phyloP scores from a whole-genome alignment of 2,888 invertebrate genomes.

The Diloba caeruleocephala region DNA sequence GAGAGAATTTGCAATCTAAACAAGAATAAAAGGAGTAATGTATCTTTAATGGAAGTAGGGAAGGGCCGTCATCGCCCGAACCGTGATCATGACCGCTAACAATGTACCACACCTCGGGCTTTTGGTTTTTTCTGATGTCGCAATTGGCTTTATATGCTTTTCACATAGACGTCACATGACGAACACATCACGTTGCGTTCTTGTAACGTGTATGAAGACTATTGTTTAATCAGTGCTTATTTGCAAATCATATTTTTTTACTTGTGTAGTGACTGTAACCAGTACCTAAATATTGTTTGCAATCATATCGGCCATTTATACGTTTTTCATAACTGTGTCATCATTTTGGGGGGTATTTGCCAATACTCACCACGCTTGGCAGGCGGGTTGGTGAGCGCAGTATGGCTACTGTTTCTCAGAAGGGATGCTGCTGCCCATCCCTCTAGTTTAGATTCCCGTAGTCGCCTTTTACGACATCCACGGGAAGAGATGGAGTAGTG shows the following conservation, averaged over 20 bases:
- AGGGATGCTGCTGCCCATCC: too few relatives aligned
- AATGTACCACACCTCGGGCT: conserved; percentile 42
- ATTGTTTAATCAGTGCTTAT: conserved; percentile 8
- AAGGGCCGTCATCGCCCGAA: conserved; percentile 59
- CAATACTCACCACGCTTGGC: too few relatives aligned
- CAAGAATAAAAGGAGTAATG: conserved; percentile 83
- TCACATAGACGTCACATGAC: conserved; percentile 10
- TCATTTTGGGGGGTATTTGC: too few relatives aligned
- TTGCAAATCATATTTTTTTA: conserved; percentile 1
- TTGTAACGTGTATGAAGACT: conserved; percentile 1
- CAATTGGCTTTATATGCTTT: conserved; percentile 44
- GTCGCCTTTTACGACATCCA: too few relatives aligned
- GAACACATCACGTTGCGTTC: conserved; percentile 15
- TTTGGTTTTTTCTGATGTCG: conserved; percentile 33
- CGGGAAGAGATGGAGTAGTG: too few relatives aligned
- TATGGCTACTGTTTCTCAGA: too few relatives aligned
- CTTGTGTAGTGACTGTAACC: too few relatives aligned
- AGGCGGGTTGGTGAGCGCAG: too few relatives aligned
- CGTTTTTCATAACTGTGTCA: too few relatives aligned
- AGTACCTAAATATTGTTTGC: not conserved
- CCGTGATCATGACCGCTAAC: conserved; percentile 48
- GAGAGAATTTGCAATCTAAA: conserved; percentile 83
- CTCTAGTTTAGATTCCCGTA: too few relatives aligned
- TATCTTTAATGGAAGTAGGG: conserved; percentile 80
- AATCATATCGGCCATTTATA: too few relatives aligned